Evolutionary conservation across 1,140 invertebrate species (phyloP).

Genomic region (Drosophila biarmipes): DNA sequence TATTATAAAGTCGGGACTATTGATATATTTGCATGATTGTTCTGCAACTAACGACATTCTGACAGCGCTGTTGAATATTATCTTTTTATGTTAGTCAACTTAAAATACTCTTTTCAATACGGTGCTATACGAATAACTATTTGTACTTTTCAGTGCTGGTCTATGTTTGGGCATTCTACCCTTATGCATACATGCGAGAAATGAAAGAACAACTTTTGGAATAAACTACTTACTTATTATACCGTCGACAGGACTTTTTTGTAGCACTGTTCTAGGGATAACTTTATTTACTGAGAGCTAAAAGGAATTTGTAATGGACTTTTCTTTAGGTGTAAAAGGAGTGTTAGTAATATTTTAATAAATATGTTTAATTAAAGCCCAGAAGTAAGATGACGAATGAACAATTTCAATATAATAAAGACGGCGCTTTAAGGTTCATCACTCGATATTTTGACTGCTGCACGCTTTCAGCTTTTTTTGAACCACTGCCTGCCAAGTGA

Average conservation of each 20-base stretch:
- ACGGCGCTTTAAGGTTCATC: neutral
- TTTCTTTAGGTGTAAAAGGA: no score
- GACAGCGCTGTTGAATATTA: neutral
- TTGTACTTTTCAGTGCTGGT: conserved; percentile 5
- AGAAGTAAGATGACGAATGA: no score
- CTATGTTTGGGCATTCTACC: conserved; percentile 6
- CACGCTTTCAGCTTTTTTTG: conserved; percentile 2
- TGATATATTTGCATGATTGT: neutral
- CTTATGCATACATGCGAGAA: neutral
- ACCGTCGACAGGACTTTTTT: no score
- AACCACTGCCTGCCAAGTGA: conserved; percentile 12
- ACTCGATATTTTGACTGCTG: neutral
- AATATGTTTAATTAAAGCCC: no score
- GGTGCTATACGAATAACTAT: neutral
- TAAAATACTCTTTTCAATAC: neutral
- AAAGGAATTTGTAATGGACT: no score
- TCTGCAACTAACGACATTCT: neutral
- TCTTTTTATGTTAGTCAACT: conserved; percentile 4
- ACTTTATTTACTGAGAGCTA: no score
- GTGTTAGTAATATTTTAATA: no score
- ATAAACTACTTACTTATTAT: neutral
- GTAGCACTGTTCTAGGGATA: no score
- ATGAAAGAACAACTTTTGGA: neutral
- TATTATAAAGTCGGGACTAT: neutral
- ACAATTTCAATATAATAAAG: no score